Base-by-base conservation (phyloP, 2,113 vertebrate species). In the Zosterops japonicus region DNA sequence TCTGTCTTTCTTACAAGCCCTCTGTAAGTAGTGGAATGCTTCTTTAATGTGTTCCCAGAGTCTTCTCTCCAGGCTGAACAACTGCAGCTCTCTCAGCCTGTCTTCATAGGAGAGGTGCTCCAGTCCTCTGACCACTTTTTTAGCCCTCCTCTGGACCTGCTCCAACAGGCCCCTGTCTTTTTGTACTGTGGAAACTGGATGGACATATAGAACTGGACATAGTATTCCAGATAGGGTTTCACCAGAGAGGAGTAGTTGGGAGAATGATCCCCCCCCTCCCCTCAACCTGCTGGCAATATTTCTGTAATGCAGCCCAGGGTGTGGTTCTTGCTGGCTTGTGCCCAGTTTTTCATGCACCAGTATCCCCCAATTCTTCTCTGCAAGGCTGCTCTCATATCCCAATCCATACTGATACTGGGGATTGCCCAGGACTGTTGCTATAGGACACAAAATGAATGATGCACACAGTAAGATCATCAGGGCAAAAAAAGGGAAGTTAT, bases 231-330 rank as follows among this genome's bases (percentile, higher is more conserved):
- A 12, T 39, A 24, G 35, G 3, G 5, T 60, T 39, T 84, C 61
- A 49, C 0, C 0, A 59, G 23, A 75, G 17, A n/a, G n/a, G 12
- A 44, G 28, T 5, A 39, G 10, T 17, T 35, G n/a, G 23, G 1
- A 70, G 23, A 64, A 64, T 74, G 29, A 35, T 3, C 5, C 8
- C 39, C 39, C 19, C 4, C 5, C 7, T 36, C 36, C 19, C 12
- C 21, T 24, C 4, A 6, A 18, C 31, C 42, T 63, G 18, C 35
- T 70, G 41, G 19, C 17, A 11, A 2, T 5, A 5, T n/a, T 59
- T 75, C 63, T 80, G 31, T 71, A 12, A 44, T 47, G 28, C 20
- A 64, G 31, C 39, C n/a, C 53, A 42, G 60, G 9, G 14, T 57
- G 18, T 8, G 7, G 19, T 28, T 64, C 23, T 21, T 53, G 9